Evolutionary conservation across 2,797 vertebrate genomes (phyloP).

Genomic region (Geotrypetes seraphini): DNA sequence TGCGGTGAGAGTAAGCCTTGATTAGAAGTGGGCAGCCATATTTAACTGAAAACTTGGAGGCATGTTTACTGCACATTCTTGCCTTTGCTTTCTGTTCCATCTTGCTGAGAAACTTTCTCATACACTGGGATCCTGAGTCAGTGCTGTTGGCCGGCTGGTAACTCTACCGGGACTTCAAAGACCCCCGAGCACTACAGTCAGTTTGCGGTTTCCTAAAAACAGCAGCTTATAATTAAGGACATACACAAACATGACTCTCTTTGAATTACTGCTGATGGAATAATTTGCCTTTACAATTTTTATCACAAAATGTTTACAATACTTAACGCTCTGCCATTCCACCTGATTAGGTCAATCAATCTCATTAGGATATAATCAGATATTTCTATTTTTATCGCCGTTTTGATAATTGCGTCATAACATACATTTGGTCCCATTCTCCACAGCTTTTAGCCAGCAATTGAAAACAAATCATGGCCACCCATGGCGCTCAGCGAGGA

Average conservation of each 20-base stretch:
- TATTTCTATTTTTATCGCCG: neutral
- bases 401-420: slow-evolving; percentile 3
- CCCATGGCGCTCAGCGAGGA: slow-evolving; percentile 19
- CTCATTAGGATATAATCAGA: slow-evolving; percentile 11
- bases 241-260: slow-evolving; percentile 5
- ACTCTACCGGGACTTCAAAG: neutral
- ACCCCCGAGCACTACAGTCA: neutral
- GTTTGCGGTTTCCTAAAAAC: slow-evolving; percentile 8
- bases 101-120: too few relatives aligned
- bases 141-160: neutral
- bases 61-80: too few relatives aligned
- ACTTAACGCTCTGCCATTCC: slow-evolving; percentile 3
- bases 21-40: neutral
- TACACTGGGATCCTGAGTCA: neutral
- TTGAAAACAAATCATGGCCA: slow-evolving; percentile 20
- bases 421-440: neutral
- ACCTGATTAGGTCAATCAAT: slow-evolving; percentile 15
- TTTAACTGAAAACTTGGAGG: neutral
- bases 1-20: neutral
- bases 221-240: slow-evolving; percentile 22
- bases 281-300: slow-evolving; percentile 13
- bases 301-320: slow-evolving; percentile 7
- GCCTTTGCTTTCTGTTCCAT: fast-evolving
- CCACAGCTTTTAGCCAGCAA: slow-evolving; percentile 4
- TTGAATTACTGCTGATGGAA: neutral